phyloP scores from a whole-genome alignment of 2,888 invertebrate genomes.

The Pyrgus malvae region DNA sequence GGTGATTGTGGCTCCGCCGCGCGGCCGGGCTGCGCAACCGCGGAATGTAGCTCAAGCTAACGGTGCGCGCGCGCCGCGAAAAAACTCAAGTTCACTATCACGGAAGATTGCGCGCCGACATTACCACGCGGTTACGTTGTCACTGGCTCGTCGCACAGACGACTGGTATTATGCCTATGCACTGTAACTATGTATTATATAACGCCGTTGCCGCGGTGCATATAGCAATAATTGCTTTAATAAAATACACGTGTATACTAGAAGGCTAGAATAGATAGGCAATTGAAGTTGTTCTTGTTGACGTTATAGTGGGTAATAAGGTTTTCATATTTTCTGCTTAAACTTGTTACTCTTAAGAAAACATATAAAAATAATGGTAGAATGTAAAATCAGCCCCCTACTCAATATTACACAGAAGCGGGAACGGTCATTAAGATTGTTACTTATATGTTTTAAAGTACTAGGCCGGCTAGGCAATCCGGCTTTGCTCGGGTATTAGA shows the following conservation, averaged over 20 bases:
- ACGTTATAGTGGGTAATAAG: too few relatives aligned
- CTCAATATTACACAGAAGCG: too few relatives aligned
- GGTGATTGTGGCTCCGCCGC: constrained; percentile 54
- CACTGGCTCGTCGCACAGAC: constrained; percentile 43
- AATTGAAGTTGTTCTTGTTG: too few relatives aligned
- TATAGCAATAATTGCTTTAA: constrained; percentile 15
- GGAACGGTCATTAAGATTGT: too few relatives aligned
- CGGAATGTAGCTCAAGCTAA: constrained; percentile 79
- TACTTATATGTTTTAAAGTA: too few relatives aligned
- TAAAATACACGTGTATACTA: constrained; percentile 25
- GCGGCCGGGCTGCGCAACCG: constrained; percentile 59
- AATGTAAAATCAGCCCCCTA: too few relatives aligned
- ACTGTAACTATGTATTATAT: constrained; percentile 47
- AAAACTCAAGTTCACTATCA: constrained; percentile 81
- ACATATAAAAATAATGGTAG: too few relatives aligned
- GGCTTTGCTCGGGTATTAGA: too few relatives aligned
- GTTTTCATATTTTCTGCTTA: too few relatives aligned
- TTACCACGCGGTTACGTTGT: constrained; percentile 73
- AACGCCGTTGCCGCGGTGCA: constrained; percentile 28
- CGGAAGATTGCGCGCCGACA: constrained; percentile 75
- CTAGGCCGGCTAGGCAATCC: too few relatives aligned
- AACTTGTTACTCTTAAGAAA: too few relatives aligned
- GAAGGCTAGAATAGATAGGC: neutral
- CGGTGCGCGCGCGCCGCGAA: constrained; percentile 71
- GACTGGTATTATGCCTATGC: constrained; percentile 45